Evolutionary conservation across 2,888 invertebrate genomes (phyloP).

Genomic region (Silvanus unidentatus): DNA sequence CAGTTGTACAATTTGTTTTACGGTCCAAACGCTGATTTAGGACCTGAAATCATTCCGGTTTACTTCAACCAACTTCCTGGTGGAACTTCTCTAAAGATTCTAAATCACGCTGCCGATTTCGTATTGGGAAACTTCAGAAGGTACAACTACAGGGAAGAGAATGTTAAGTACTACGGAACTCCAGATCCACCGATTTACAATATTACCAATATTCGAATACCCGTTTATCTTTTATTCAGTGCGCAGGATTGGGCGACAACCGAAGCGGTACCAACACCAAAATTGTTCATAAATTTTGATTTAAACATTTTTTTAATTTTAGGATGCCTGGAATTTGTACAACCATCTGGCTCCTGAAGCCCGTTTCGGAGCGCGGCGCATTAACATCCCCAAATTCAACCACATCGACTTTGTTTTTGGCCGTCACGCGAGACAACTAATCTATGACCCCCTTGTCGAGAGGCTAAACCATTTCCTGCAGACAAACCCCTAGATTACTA

Average conservation of each 20-base stretch:
- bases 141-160: conserved; percentile 50
- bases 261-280: conserved; percentile 48
- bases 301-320: conserved; percentile 12
- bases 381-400: conserved; percentile 60
- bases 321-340: conserved; percentile 56
- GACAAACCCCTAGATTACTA: too few species aligned
- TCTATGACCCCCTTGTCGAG: conserved; percentile 46
- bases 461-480: too few species aligned
- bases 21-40: conserved; percentile 37
- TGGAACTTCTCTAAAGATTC: conserved; percentile 39
- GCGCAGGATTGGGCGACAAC: conserved; percentile 56
- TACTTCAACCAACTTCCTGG: conserved; percentile 41
- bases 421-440: conserved; percentile 52
- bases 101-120: conserved; percentile 38
- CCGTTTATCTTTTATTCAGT: conserved; percentile 51
- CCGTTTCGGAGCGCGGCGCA: conserved; percentile 49
- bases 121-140: conserved; percentile 46
- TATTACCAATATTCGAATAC: conserved; percentile 47
- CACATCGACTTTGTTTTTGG: conserved; percentile 68
- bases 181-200: conserved; percentile 51
- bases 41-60: conserved; percentile 38
- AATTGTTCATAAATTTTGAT: conserved; percentile 9
- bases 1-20: conserved; percentile 37
- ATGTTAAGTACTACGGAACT: conserved; percentile 47
- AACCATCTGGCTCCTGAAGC: conserved; percentile 49